These are phyloP conservation scores for Neodiprion pinetum DNA, from an alignment of 1,140 invertebrate genomes.

Conservation along the genomic window DNA sequence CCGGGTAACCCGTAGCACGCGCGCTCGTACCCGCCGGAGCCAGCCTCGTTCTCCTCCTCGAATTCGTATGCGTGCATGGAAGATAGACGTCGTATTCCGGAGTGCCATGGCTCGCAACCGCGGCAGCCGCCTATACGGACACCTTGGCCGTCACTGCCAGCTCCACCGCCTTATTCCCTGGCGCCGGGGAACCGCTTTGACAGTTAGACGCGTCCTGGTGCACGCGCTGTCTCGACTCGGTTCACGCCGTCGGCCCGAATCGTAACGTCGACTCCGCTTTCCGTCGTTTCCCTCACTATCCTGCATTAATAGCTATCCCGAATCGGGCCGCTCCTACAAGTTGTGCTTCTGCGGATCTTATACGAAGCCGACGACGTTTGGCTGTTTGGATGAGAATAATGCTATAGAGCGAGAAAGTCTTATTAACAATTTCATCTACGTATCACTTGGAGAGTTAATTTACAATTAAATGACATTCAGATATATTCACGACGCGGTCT, in stretches of 20 bases:
- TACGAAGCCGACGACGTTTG: too few species aligned
- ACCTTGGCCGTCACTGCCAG: background rate
- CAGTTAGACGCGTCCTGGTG: background rate
- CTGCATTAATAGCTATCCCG: too few species aligned
- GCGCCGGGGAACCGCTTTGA: background rate
- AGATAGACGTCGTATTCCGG: background rate
- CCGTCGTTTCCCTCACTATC: too few species aligned
- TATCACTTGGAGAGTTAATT: too few species aligned
- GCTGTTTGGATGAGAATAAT: too few species aligned
- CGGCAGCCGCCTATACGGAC: background rate
- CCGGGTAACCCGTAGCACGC: slow-evolving; percentile 17
- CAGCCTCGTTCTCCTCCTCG: background rate
- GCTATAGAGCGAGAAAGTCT: too few species aligned
- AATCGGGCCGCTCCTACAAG: too few species aligned
- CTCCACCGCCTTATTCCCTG: background rate
- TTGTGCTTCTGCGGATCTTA: too few species aligned
- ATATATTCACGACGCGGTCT: too few species aligned
- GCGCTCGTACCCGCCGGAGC: background rate
- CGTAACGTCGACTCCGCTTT: too few species aligned
- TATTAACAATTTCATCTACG: too few species aligned
- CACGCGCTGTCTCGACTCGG: background rate
- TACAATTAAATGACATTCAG: too few species aligned
- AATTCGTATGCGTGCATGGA: background rate
- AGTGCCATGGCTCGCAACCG: background rate
- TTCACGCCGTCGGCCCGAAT: background rate